Base-by-base conservation (phyloP, 2,113 vertebrate genomes). In the Thinocorus orbignyianus region DNA sequence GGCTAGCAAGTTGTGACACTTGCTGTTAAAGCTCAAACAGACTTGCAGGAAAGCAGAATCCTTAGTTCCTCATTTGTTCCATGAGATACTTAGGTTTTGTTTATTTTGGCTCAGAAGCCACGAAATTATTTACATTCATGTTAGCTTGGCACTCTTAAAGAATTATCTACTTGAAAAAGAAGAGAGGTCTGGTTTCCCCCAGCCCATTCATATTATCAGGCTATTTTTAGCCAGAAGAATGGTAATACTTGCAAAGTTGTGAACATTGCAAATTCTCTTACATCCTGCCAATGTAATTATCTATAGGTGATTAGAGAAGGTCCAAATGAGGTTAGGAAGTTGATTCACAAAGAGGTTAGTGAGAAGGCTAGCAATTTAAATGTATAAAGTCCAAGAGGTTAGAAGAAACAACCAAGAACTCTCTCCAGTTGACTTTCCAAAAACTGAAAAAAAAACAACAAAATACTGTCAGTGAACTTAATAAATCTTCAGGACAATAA, bases 1-100 rank as follows among this genome's bases (percentile, higher is more conserved):
- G 82, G 81, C 48, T 80, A 80, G 66, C 81, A 95, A 95, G 80
- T 80, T 66, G 49, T 80, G 84, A 94, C 78, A 69, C 52, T 78
- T 84, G 65, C 81, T 95, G 48, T 81, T 69, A 89, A 90, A 91
- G 51, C 48, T 92, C 69, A 79, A 87, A 54, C n/a, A 65, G 66
- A n/a, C 62, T 54, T 57, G 10, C 35, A 95, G 73, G 30, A 85
- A 95, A 93, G 61, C 49, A 76, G 42, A 84, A 93, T 68, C 76
- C 55, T 68, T 79, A 25, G 44, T 92, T 95, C 87, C 65, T 76
- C 44, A 37, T 92, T 95, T 86, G 51, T 26, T 51, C 71, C 70
- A 62, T 71, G 65, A 91, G 69, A 72, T 60, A 84, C 20, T 86
- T 81, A 76, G 35, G 42, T 54, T 79, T 60, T 91, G 55, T 76